These are phyloP conservation scores for Eueremaeus valkanovi DNA, from an alignment of 2,888 invertebrate genomes.

Conservation along the genomic window DNA sequence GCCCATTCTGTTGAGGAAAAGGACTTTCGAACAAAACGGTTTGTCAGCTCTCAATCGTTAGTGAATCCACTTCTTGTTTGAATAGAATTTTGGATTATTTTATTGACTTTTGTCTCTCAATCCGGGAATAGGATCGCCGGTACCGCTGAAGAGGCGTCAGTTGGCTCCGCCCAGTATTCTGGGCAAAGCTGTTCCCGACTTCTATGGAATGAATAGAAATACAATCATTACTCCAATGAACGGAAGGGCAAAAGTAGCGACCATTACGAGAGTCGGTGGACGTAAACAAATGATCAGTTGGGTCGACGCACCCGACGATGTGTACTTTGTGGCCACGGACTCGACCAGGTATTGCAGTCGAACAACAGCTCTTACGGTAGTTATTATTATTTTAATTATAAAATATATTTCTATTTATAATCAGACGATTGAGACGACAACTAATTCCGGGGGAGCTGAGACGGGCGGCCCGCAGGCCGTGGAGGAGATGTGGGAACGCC, in stretches of 20 bases:
- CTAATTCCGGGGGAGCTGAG: conserved; percentile 73
- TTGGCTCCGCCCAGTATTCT: conserved; percentile 43
- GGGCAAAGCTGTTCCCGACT: conserved; percentile 39
- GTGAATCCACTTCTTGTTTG: background rate
- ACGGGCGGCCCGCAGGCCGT: conserved; percentile 79
- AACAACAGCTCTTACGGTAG: background rate
- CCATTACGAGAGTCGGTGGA: conserved; percentile 67
- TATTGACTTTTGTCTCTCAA: background rate
- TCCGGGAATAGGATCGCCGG: background rate
- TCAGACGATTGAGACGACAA: conserved; percentile 75
- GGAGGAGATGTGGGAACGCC: conserved; percentile 50
- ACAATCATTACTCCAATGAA: conserved; percentile 55
- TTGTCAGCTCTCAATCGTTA: background rate
- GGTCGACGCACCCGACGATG: conserved; percentile 97
- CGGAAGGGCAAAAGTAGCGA: conserved; percentile 75
- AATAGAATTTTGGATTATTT: no score
- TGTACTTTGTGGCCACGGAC: conserved; percentile 88
- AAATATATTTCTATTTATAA: conserved; percentile 18
- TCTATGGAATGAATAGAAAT: conserved; percentile 39
- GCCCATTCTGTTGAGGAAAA: conserved; percentile 66
- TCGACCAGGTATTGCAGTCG: conserved; percentile 69
- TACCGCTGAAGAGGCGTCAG: conserved; percentile 38
- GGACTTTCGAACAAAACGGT: conserved; percentile 78
- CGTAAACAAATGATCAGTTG: conserved; percentile 87
- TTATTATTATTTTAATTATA: background rate